Conservation (phyloP, 1,140 invertebrate genomes). For the Gonioctena quinquepunctata region DNA sequence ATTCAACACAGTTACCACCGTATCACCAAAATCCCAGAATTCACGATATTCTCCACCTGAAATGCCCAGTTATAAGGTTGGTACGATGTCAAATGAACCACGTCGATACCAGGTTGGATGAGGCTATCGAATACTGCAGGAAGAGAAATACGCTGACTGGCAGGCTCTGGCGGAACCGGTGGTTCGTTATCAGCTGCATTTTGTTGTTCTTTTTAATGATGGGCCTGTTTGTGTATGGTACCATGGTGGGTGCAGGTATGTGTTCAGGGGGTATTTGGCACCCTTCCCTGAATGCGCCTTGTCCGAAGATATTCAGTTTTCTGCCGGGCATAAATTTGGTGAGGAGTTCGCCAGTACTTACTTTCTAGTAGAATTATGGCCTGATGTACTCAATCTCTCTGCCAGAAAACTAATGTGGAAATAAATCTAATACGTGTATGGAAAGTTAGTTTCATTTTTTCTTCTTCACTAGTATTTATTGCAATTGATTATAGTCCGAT, state of each 20-base stretch:
- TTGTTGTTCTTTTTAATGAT: constrained; percentile 26
- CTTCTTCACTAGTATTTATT: too few relatives aligned
- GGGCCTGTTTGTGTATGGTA: constrained; percentile 31
- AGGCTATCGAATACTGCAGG: not conserved
- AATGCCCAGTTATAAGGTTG: constrained; percentile 30
- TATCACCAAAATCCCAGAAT: not conserved
- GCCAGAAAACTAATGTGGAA: too few relatives aligned
- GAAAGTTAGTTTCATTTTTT: too few relatives aligned
- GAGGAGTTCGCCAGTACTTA: not conserved
- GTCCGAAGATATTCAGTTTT: constrained; percentile 22
- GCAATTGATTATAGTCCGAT: too few relatives aligned
- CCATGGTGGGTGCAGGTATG: constrained; percentile 29
- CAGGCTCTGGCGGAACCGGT: constrained; percentile 28
- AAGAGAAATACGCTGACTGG: constrained; percentile 19
- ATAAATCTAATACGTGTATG: too few relatives aligned
- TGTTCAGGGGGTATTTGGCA: constrained; percentile 16
- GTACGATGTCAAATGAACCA: constrained; percentile 25
- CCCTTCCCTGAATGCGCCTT: constrained; percentile 7
- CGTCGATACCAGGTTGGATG: constrained; percentile 20
- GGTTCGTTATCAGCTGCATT: constrained; percentile 26
- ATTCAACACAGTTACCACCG: not conserved
- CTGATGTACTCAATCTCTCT: too few relatives aligned
- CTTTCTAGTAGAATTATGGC: too few relatives aligned
- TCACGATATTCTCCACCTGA: constrained; percentile 29
- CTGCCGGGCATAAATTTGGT: not conserved